Evolutionary conservation across 2,113 vertebrate genomes (phyloP).

Genomic region (Callipepla squamata): DNA sequence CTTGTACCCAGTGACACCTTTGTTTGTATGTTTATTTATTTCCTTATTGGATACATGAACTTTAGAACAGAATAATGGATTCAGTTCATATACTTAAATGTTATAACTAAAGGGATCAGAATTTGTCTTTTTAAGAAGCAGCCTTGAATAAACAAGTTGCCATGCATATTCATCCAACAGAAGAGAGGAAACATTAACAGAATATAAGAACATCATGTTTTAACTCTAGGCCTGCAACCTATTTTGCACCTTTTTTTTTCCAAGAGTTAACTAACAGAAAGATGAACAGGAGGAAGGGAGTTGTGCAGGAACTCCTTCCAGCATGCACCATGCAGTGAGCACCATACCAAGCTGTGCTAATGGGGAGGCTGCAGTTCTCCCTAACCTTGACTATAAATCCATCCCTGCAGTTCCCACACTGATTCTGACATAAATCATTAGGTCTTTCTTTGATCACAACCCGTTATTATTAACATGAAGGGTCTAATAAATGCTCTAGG

Average conservation of each 20-base stretch:
- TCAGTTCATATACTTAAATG: not conserved
- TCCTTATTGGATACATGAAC: not conserved
- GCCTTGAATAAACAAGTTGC: not conserved
- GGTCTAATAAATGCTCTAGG: not conserved
- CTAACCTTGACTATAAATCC: not conserved
- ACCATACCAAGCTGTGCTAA: not conserved
- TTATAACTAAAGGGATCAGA: not conserved
- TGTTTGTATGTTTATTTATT: not conserved
- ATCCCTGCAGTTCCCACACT: not conserved
- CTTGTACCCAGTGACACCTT: not conserved
- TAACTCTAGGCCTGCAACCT: not conserved
- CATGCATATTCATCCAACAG: not conserved
- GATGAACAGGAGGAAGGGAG: not conserved
- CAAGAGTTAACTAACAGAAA: not conserved
- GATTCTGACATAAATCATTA: not conserved
- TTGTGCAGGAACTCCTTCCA: not conserved
- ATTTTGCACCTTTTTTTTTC: not conserved
- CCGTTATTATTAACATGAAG: slow-evolving; percentile 36
- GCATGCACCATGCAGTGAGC: accelerated
- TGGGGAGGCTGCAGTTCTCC: not conserved
- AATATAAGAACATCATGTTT: not conserved
- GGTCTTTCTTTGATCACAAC: slow-evolving; percentile 41
- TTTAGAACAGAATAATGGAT: not conserved
- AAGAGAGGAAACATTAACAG: not conserved
- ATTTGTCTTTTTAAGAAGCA: not conserved